phyloP scores from a whole-genome alignment of 1,140 invertebrate genomes.

The Leptoteleia sp. region DNA sequence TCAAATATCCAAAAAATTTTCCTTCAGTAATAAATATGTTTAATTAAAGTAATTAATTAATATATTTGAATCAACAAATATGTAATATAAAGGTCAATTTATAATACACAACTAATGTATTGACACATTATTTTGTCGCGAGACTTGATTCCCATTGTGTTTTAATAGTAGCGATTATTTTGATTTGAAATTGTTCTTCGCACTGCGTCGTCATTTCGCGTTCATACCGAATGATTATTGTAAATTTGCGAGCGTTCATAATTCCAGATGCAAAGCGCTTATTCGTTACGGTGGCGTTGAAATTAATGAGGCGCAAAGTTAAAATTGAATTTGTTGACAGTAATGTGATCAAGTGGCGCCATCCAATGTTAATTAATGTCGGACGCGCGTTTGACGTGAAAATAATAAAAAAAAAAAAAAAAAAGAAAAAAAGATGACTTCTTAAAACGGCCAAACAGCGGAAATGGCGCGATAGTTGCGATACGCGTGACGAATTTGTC shows the following conservation, averaged over 20 bases:
- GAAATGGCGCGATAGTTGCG: no score
- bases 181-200: conserved; percentile 38
- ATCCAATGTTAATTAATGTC: conserved; percentile 26
- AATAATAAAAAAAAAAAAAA: no score
- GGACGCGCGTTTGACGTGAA: conserved; percentile 3
- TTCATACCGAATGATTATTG: conserved; percentile 1
- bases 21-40: no score
- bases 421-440: conserved; percentile 21
- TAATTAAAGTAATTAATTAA: no score
- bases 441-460: conserved; percentile 20
- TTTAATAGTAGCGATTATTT: conserved; percentile 9
- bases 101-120: no score
- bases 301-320: conserved; percentile 2
- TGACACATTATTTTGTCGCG: no score
- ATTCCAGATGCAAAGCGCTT: conserved; percentile 10
- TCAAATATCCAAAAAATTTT: no score
- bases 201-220: conserved; percentile 5
- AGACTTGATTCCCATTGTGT: no score
- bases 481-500: conserved; percentile 1
- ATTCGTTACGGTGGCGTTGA: no score
- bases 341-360: conserved; percentile 22
- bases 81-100: no score
- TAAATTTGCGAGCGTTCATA: conserved; percentile 11
- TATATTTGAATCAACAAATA: no score
- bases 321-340: conserved; percentile 24